Evolutionary conservation across 2,888 invertebrate species (phyloP).

Genomic region (Archips xylosteana): DNA sequence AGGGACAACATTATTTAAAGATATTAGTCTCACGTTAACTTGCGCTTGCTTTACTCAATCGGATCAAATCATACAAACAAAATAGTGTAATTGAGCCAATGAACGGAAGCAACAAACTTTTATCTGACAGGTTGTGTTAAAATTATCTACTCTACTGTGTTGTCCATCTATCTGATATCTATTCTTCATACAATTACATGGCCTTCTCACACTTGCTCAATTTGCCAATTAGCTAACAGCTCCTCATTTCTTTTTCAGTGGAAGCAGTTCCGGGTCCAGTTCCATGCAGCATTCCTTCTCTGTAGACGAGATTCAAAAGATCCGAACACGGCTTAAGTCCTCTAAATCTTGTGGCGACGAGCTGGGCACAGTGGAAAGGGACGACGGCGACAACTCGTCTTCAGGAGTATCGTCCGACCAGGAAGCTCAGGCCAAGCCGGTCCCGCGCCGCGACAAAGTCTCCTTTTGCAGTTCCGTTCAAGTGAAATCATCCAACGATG

Average conservation of each 20-base stretch:
- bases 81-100: neutral
- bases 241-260: slow-evolving; percentile 75
- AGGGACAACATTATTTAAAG: no score
- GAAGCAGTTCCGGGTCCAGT: slow-evolving; percentile 90
- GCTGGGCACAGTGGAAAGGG: slow-evolving; percentile 85
- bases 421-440: slow-evolving; percentile 77
- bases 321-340: slow-evolving; percentile 92
- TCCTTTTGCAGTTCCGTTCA: slow-evolving; percentile 83
- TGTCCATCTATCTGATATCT: neutral
- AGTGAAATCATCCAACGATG: slow-evolving; percentile 81
- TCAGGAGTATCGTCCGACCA: slow-evolving; percentile 96
- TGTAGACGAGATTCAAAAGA: slow-evolving; percentile 95
- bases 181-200: neutral
- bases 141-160: neutral
- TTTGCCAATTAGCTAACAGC: neutral
- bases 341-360: slow-evolving; percentile 96
- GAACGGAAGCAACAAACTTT: neutral
- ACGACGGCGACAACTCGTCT: slow-evolving; percentile 95
- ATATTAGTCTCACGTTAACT: no score
- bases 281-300: slow-evolving; percentile 94
- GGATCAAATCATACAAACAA: neutral
- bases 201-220: neutral
- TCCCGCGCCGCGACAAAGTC: slow-evolving; percentile 74
- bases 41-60: neutral
- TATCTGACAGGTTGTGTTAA: neutral